phyloP scores from a whole-genome alignment of 1,140 invertebrate species.

The Drosophila rhopaloa region DNA sequence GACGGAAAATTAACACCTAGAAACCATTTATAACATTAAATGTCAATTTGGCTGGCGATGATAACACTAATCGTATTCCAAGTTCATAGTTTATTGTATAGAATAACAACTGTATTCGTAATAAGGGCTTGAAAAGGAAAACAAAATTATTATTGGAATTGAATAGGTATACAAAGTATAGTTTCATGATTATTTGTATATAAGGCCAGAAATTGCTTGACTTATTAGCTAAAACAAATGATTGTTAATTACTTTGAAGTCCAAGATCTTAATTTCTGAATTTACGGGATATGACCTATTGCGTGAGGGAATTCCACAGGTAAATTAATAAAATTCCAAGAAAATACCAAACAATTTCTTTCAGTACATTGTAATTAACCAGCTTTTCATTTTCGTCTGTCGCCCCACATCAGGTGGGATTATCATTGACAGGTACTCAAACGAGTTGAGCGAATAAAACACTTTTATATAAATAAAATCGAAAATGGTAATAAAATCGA shows the following conservation, averaged over 20 bases:
- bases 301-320: too few species aligned
- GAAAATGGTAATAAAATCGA: constrained; percentile 12
- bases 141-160: background rate
- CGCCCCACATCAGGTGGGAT: background rate
- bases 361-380: background rate
- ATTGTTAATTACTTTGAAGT: too few species aligned
- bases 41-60: background rate
- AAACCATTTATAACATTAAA: background rate
- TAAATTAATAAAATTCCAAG: too few species aligned
- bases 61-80: background rate
- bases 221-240: too few species aligned
- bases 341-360: background rate
- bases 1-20: background rate
- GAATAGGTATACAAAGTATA: too few species aligned
- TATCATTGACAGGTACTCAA: constrained; percentile 16
- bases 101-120: too few species aligned
- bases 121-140: background rate
- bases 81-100: background rate
- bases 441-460: constrained; percentile 1
- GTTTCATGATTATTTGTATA: too few species aligned
- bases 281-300: too few species aligned
- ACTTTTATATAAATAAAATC: background rate
- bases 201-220: too few species aligned
- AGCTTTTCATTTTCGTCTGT: background rate
- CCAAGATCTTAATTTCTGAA: too few species aligned